Base-by-base conservation (phyloP, 2,888 invertebrate species). In the Itoplectis maculator region DNA sequence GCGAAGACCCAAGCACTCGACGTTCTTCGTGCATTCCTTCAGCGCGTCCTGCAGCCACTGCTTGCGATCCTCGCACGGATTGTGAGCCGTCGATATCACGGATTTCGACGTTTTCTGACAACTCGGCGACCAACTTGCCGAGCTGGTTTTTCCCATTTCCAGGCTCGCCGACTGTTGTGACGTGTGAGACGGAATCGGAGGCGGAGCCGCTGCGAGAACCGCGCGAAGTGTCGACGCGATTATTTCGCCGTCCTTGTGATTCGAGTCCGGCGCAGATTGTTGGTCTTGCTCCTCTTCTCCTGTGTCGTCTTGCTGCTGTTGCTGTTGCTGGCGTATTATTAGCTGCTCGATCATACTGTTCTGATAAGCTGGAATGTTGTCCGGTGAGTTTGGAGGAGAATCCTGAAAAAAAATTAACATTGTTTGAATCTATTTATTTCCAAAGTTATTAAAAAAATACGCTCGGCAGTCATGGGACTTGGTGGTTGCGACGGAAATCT, bases 321-420 rank as follows among this genome's bases (percentile, higher is more conserved):
- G 84, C 49, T 84, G 85, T n/a, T 84, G 85, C n/a, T 80, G 84
- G 8, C 70, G 85, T 65, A 75, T 82, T 86, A 86, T 92, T 85
- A 94, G 83, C 85, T 94, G 93, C 85, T 94, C 94, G 86, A 94
- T 94, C 88, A 94, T 90, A 86, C 93, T 93, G 88, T 94, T 94
- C 87, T 94, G 94, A 84, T 94, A 94, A 40, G 93, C 93, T 45
- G 93, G 92, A 63, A 90, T 84, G 76, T 90, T 90, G 76, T 91
- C 91, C 56, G 90, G 89, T 0, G 90, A 91, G 9, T 88, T 83
- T 45, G 89, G 87, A 18, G 89, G 89, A 7, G 91, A 91, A n/a
- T 86, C 88, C 91, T 90, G 85, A 81, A 86, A 81, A 76, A 66
- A 76, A 70, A 13, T 66, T 47, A 6, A 47, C 4, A 45, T 11